Percentiles rank a stretch among this genome's conserved stretches.
Conservation (phyloP, 2,113 vertebrate genomes). For the Clarias magur region DNA sequence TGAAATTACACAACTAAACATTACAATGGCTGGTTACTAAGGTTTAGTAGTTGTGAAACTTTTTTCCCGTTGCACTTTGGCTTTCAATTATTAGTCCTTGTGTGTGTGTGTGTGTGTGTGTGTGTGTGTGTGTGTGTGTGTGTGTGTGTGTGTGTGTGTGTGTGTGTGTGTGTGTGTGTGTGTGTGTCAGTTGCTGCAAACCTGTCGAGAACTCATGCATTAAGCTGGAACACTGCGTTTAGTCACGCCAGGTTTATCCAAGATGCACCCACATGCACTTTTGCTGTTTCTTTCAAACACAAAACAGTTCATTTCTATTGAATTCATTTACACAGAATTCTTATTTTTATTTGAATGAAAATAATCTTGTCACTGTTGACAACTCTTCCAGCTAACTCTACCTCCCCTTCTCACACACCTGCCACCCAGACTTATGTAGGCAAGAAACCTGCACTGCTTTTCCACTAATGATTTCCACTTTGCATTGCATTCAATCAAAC, state of each 20-base stretch:
- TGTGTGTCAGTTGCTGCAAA: slow-evolving; percentile 21
- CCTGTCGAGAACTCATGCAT: slow-evolving; percentile 42
- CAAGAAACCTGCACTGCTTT: background rate
- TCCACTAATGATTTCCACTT: background rate
- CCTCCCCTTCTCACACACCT: slow-evolving; percentile 18
- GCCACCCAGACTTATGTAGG: background rate
- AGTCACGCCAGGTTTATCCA: slow-evolving; percentile 47
- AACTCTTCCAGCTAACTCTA: slow-evolving; percentile 6
- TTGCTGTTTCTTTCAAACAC: background rate
- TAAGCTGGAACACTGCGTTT: slow-evolving; percentile 42
- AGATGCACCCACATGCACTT: slow-evolving; percentile 17
- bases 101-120: background rate
- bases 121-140: slow-evolving; percentile 13
- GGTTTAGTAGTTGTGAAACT: background rate
- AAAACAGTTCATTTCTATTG: background rate
- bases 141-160: slow-evolving; percentile 26
- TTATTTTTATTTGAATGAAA: slow-evolving; percentile 8
- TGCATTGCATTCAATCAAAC: background rate
- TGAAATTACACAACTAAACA: background rate
- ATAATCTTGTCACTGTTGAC: background rate
- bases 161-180: slow-evolving; percentile 27
- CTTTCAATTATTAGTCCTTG: background rate
- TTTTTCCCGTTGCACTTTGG: background rate
- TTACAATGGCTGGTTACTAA: background rate
- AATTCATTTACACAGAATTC: background rate